Evolutionary conservation across 2,888 invertebrate species (phyloP).

Genomic region (Andrena hattorfiana): DNA sequence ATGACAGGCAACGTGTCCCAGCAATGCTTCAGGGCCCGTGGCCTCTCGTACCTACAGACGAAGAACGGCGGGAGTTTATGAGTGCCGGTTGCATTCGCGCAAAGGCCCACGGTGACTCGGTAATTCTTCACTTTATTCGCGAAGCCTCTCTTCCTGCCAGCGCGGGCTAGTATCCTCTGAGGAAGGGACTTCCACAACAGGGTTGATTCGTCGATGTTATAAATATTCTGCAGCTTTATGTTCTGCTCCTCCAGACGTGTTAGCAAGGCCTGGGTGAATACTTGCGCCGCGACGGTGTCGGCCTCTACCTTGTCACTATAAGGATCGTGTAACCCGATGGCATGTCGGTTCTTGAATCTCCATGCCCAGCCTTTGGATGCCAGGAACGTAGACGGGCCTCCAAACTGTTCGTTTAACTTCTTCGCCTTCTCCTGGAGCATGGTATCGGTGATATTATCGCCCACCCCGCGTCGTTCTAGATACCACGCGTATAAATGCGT

Average conservation of each 20-base stretch:
- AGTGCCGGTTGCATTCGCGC: neutral
- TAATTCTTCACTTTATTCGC: neutral
- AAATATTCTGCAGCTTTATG: neutral
- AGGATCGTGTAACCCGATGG: neutral
- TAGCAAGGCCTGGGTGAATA: neutral
- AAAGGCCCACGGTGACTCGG: neutral
- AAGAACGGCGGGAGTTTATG: neutral
- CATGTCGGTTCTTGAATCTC: neutral
- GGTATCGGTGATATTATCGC: neutral
- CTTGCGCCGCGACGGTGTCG: neutral
- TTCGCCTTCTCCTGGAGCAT: neutral
- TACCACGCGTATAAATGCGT: neutral
- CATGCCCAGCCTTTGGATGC: neutral
- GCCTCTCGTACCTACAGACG: neutral
- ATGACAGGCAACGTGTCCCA: neutral
- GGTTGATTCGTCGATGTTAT: neutral
- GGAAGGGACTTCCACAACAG: neutral
- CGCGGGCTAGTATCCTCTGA: neutral
- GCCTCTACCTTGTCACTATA: neutral
- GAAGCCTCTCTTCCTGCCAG: neutral
- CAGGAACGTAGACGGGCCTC: neutral
- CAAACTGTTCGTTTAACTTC: neutral
- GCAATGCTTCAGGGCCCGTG: slow-evolving; percentile 5
- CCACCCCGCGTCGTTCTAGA: neutral
- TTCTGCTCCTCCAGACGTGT: neutral